Evolutionary conservation across 2,888 invertebrate species (phyloP).

Genomic region (Heliconius hortense): DNA sequence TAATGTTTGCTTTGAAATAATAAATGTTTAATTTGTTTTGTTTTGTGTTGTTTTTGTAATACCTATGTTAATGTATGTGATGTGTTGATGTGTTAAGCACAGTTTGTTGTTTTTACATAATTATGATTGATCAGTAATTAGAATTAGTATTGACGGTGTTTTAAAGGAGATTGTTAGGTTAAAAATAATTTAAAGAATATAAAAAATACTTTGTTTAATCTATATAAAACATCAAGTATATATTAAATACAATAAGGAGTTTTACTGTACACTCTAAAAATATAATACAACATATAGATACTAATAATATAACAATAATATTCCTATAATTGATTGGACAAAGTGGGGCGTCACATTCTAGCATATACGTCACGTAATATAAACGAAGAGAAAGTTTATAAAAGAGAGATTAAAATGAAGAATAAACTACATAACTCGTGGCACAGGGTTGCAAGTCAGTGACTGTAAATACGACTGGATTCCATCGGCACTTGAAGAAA

Average conservation of each 20-base stretch:
- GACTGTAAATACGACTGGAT: too few species aligned
- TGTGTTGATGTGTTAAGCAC: background rate
- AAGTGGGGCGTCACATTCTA: too few species aligned
- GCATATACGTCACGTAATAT: background rate
- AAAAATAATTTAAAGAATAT: too few species aligned
- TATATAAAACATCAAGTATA: background rate
- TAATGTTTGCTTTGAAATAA: constrained; percentile 30
- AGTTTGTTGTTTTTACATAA: background rate
- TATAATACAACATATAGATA: background rate
- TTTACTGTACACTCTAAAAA: background rate
- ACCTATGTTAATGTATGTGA: background rate
- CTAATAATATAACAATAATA: too few species aligned
- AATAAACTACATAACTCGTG: background rate
- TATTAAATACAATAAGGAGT: background rate
- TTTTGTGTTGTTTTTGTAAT: background rate
- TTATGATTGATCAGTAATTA: background rate
- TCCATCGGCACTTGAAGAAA: too few species aligned
- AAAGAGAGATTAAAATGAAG: background rate
- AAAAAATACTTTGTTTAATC: background rate
- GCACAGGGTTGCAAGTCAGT: too few species aligned
- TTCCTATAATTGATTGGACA: too few species aligned
- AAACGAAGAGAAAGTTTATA: background rate
- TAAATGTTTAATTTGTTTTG: constrained; percentile 7
- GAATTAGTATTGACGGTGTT: background rate
- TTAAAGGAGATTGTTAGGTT: background rate